Evolutionary conservation across 2,888 invertebrate species (phyloP).

Genomic region (Ectropis crepuscularia): DNA sequence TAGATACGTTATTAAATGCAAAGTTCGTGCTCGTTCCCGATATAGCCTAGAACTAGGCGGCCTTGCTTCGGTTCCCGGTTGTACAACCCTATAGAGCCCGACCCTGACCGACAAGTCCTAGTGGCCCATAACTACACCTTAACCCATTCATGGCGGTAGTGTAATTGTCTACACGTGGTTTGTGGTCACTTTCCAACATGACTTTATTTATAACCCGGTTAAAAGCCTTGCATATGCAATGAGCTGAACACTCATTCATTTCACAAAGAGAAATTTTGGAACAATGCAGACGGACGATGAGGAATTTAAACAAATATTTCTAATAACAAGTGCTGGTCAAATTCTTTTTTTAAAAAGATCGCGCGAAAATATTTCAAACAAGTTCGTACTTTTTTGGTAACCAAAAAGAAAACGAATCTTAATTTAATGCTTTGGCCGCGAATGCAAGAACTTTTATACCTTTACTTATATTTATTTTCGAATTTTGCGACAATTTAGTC

Average conservation of each 20-base stretch:
- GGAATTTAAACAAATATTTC: conserved; percentile 22
- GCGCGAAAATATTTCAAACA: conserved; percentile 2
- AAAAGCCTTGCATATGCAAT: conserved; percentile 64
- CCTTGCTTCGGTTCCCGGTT: conserved; percentile 13
- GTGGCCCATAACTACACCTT: conserved; percentile 44
- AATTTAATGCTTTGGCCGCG: not conserved
- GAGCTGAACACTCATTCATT: conserved; percentile 57
- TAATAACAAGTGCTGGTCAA: not conserved
- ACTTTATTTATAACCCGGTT: conserved; percentile 50
- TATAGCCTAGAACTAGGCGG: conserved; percentile 2
- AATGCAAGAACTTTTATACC: not conserved
- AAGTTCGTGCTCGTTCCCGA: conserved; percentile 2
- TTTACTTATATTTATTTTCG: too few species aligned
- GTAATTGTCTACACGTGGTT: conserved; percentile 37
- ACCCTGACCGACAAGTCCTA: conserved; percentile 42
- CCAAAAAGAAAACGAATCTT: not conserved
- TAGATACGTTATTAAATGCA: not conserved
- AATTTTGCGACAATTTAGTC: too few species aligned
- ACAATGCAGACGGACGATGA: conserved; percentile 14
- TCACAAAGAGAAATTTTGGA: conserved; percentile 51
- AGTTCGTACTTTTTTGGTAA: conserved; percentile 1
- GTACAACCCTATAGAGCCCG: conserved; percentile 25
- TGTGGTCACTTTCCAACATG: conserved; percentile 42
- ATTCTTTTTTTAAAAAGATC: not conserved
- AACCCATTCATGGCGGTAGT: conserved; percentile 15